phyloP scores from a whole-genome alignment of 1,140 invertebrate genomes.

The Drosophila funebris region DNA sequence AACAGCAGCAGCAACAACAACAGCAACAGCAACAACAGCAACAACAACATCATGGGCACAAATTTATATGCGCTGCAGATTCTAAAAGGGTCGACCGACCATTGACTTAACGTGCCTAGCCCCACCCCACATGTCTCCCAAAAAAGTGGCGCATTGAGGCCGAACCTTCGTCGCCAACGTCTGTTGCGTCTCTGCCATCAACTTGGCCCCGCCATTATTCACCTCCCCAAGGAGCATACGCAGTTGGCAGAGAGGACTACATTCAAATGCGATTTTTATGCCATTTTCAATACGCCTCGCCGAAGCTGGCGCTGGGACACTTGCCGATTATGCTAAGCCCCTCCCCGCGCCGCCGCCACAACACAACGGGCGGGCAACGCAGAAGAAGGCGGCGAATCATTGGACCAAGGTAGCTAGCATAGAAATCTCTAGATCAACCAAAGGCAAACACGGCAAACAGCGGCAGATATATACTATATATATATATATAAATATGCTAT shows the following conservation, averaged over 20 bases:
- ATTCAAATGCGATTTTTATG: conserved; percentile 83
- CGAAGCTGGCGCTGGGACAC: background rate
- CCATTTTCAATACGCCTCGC: conserved; percentile 73
- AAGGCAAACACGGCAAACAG: conserved; percentile 35
- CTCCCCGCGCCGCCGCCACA: too few species aligned
- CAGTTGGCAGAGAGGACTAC: conserved; percentile 42
- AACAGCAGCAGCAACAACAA: conserved; percentile 35
- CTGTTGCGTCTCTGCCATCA: background rate
- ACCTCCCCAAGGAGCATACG: background rate
- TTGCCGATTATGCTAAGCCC: background rate
- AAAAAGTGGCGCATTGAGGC: conserved; percentile 42
- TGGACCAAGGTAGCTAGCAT: conserved; percentile 44
- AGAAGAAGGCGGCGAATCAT: conserved; percentile 1
- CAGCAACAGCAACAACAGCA: conserved; percentile 41
- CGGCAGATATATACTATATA: conserved; percentile 26
- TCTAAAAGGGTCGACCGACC: conserved; percentile 72
- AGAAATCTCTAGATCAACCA: conserved; percentile 68
- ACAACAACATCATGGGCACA: conserved; percentile 46
- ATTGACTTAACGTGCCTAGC: conserved; percentile 68
- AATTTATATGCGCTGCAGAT: conserved; percentile 80
- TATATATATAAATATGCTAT: conserved; percentile 18
- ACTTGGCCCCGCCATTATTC: conserved; percentile 4
- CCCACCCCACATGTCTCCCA: too few species aligned
- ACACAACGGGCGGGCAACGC: too few species aligned
- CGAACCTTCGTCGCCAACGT: conserved; percentile 40